Evolutionary conservation across 2,113 vertebrate genomes (phyloP).

Genomic region (Lates calcarifer): DNA sequence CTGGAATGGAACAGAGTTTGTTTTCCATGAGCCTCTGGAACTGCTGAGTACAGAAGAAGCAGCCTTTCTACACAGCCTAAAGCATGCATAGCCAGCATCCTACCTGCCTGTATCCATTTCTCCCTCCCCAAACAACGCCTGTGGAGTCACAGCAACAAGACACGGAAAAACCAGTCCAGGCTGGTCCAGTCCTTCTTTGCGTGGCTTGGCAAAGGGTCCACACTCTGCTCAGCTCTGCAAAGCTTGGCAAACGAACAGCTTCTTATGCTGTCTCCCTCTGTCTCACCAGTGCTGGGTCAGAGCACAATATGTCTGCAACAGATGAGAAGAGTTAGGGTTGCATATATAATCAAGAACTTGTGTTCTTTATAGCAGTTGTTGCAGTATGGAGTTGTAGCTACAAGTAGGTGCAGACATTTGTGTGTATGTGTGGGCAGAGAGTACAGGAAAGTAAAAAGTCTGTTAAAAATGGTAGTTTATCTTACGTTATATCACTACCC

Average conservation of each 20-base stretch:
- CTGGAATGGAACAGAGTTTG: conserved; percentile 64
- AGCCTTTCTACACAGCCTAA: conserved; percentile 34
- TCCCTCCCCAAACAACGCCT: conserved; percentile 42
- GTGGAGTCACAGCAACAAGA: conserved; percentile 32
- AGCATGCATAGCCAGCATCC: conserved; percentile 41
- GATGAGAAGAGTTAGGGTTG: conserved; percentile 24
- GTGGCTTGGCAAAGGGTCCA: conserved; percentile 26
- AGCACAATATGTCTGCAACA: conserved; percentile 17
- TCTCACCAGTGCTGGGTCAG: conserved; percentile 14
- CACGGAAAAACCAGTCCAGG: conserved; percentile 39
- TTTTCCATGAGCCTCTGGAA: conserved; percentile 52
- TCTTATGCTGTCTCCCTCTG: conserved; percentile 36
- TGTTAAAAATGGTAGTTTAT: conserved; percentile 31
- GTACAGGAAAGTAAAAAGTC: conserved; percentile 10
- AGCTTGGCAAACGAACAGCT: conserved; percentile 28
- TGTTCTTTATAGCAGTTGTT: neutral
- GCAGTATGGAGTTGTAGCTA: neutral
- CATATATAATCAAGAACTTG: neutral
- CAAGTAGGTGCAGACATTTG: conserved; percentile 1
- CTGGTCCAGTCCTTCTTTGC: conserved; percentile 43
- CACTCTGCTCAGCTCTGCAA: conserved; percentile 21
- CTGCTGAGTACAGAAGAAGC: conserved; percentile 63
- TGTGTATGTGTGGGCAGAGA: conserved; percentile 10
- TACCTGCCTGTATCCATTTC: conserved; percentile 61
- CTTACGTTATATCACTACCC: conserved; percentile 17